A percentile compares a stretch with the other conserved stretches of the same genome.
phyloP scores from a whole-genome alignment of 2,888 invertebrate species.

The Kuschelorhynchus macadamiae region DNA sequence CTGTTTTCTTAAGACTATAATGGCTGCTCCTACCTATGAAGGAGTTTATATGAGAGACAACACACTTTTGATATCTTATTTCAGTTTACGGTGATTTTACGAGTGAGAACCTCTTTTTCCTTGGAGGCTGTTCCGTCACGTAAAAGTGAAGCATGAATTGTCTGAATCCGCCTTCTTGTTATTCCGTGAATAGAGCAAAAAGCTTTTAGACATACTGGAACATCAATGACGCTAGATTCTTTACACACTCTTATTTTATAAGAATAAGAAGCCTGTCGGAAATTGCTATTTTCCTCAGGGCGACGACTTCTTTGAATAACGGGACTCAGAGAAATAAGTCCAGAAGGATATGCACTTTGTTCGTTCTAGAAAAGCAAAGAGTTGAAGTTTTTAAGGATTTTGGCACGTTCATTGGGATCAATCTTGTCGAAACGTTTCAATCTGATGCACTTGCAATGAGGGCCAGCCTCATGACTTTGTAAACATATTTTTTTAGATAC shows the following conservation, averaged over 20 bases:
- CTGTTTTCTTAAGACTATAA: neutral
- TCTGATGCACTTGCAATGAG: neutral
- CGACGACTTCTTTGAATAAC: neutral
- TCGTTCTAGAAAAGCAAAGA: conserved; percentile 9
- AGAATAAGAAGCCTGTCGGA: neutral
- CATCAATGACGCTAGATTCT: neutral
- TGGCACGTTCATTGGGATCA: neutral
- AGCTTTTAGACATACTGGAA: neutral
- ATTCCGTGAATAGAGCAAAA: neutral
- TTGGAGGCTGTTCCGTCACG: neutral
- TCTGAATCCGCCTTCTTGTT: neutral
- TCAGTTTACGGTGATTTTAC: neutral
- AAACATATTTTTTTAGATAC: neutral
- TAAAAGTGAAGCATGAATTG: neutral
- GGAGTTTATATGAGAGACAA: neutral
- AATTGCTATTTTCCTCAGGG: neutral
- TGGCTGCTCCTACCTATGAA: neutral
- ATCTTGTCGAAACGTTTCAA: neutral
- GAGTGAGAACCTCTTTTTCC: neutral
- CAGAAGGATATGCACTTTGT: conserved; percentile 24
- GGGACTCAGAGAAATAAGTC: neutral
- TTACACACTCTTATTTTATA: neutral
- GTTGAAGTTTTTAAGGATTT: conserved; percentile 7
- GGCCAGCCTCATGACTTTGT: neutral
- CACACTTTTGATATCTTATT: neutral